Evolutionary conservation across 2,888 invertebrate genomes (phyloP).

Genomic region (Diloba caeruleocephala): DNA sequence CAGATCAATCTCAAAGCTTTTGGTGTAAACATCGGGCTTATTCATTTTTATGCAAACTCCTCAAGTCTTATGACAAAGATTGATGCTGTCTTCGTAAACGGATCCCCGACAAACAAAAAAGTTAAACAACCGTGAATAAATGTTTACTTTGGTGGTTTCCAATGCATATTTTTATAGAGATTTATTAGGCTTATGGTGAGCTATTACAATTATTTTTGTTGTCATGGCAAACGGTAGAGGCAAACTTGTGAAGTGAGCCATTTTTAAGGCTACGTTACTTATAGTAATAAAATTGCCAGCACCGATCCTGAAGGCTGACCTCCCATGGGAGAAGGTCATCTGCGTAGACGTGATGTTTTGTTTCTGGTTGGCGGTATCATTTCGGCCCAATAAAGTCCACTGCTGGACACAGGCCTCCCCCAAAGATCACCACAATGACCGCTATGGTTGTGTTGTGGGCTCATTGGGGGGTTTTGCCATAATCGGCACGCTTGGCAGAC

Average conservation of each 20-base stretch:
- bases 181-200: constrained; percentile 35
- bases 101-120: constrained; percentile 56
- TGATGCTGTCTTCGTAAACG: constrained; percentile 58
- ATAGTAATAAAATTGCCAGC: too few species aligned
- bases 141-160: constrained; percentile 60
- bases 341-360: too few species aligned
- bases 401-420: too few species aligned
- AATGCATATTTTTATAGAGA: constrained; percentile 66
- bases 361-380: too few species aligned
- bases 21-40: constrained; percentile 22
- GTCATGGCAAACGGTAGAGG: constrained; percentile 17
- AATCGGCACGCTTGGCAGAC: too few species aligned
- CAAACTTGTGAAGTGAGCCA: constrained; percentile 13
- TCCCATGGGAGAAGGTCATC: too few species aligned
- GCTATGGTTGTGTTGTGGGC: too few species aligned
- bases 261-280: too few species aligned
- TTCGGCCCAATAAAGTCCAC: too few species aligned
- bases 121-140: constrained; percentile 68
- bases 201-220: constrained; percentile 25
- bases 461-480: too few species aligned
- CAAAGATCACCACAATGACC: too few species aligned
- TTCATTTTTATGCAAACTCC: constrained; percentile 40
- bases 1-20: constrained; percentile 16
- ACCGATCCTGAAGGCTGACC: too few species aligned
- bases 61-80: constrained; percentile 61